Conservation (phyloP, 2,113 vertebrate genomes). For the Vidua macroura region DNA sequence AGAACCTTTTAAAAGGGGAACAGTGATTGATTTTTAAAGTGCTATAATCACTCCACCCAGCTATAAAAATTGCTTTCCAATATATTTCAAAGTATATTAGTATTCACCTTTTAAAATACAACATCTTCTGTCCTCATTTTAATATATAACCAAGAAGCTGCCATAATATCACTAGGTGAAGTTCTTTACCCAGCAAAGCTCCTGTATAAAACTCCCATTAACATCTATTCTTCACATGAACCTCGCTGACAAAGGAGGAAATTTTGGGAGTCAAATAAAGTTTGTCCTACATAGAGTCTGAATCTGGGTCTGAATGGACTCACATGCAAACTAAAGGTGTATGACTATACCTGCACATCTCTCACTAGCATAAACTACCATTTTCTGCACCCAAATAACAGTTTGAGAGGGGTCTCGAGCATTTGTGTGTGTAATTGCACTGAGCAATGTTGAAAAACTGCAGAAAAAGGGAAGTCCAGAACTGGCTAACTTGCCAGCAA, state of each 20-base stretch:
- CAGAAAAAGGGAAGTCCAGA: not conserved
- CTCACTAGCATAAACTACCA: not conserved
- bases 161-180: not conserved
- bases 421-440: not conserved
- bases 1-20: constrained; percentile 56
- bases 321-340: not conserved
- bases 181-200: not conserved
- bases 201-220: not conserved
- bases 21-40: constrained; percentile 60
- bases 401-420: not conserved
- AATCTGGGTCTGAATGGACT: not conserved
- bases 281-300: not conserved
- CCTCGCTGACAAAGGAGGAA: not conserved
- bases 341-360: not conserved
- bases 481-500: not conserved
- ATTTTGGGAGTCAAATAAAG: not conserved
- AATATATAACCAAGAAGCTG: not conserved
- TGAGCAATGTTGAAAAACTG: not conserved
- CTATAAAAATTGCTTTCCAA: not conserved
- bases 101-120: not conserved
- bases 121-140: not conserved
- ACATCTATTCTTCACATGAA: not conserved
- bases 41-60: constrained; percentile 44
- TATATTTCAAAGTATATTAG: constrained; percentile 29
- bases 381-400: not conserved